Evolutionary conservation across 2,113 vertebrate species (phyloP), one percentile per base, ranked within the genome.

Genomic region (Spea bombifrons): DNA sequence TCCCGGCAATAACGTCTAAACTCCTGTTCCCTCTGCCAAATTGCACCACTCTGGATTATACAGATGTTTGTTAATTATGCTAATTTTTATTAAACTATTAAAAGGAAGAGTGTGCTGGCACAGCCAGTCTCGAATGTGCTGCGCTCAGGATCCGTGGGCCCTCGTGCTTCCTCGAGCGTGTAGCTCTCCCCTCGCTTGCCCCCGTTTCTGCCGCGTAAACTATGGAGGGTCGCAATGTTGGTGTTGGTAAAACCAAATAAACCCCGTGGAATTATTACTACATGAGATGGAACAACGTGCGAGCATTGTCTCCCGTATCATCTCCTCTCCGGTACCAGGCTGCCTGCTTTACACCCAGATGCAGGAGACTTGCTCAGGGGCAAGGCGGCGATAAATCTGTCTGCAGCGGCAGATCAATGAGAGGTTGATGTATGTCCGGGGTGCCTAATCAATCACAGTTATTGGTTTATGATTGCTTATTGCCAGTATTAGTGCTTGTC

Each of bases 61-160:
- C 93, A 94, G 93, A 94, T 94, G 92, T 92, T 94, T 88, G 90
- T 92, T 93, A 93, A 94, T 94, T 93, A 93, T 91, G 91, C 90
- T 93, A 92, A 93, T 93, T 93, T 92, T 93, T 92, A 92, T 93
- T 91, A 93, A 93, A 91, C 90, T 90, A 91, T 93, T 93, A 94
- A 91, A 91, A 90, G 86, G 76, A 83, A 87, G 86, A 90, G 88
- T 90, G 89, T 84, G 87, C 88, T 86, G 89, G 90, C 90, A 87
- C 88, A 86, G 88, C 84, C 68, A 87, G 87, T 88, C 88, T 66
- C 61, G n/a, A 73, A 79, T 73, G 70, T 79, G 77, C 77, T 79
- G 70, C 43, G 77, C 70, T 79, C 70, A 79, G 70, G 87, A 75
- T 86, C 86, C 86, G 70, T 78, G 80, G 71, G 13, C 47, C 48